Conservation (phyloP, 2,113 vertebrate species). For the Athene cunicularia region DNA sequence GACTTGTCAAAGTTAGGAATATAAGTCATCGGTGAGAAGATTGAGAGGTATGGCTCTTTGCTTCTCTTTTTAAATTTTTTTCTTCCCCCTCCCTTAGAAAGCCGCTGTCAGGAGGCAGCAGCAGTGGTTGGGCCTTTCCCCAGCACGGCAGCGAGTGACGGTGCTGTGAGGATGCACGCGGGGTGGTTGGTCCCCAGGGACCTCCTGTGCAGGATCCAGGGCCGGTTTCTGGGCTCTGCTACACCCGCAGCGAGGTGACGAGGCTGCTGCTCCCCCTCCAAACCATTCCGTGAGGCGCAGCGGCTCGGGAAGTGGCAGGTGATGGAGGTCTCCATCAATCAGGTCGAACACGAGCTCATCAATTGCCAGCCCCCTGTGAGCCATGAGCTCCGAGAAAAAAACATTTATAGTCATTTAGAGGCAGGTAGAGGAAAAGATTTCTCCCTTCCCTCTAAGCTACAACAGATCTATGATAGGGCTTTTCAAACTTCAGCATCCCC, state of each 20-base stretch:
- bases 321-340: not conserved
- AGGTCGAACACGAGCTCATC: not conserved
- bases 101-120: rapidly evolving
- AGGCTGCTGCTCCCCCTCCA: not conserved
- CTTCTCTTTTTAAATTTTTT: not conserved
- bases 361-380: not conserved
- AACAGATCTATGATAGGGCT: slow-evolving; percentile 29
- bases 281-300: rapidly evolving
- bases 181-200: not conserved
- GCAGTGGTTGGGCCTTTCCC: not conserved
- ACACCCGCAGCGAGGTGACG: not conserved
- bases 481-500: slow-evolving; percentile 35
- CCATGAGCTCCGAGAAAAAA: not conserved
- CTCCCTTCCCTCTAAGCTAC: not conserved
- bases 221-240: not conserved
- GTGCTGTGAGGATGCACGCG: rapidly evolving
- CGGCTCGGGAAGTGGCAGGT: not conserved
- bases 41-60: rapidly evolving
- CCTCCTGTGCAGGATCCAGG: rapidly evolving
- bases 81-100: no score
- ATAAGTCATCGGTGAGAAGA: not conserved
- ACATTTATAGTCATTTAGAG: not conserved
- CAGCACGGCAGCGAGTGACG: rapidly evolving
- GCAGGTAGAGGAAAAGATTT: slow-evolving; percentile 7
- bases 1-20: not conserved